These are phyloP conservation scores for Thalassoma bifasciatum DNA, from an alignment of 2,113 vertebrate species.

Conservation along the genomic window DNA sequence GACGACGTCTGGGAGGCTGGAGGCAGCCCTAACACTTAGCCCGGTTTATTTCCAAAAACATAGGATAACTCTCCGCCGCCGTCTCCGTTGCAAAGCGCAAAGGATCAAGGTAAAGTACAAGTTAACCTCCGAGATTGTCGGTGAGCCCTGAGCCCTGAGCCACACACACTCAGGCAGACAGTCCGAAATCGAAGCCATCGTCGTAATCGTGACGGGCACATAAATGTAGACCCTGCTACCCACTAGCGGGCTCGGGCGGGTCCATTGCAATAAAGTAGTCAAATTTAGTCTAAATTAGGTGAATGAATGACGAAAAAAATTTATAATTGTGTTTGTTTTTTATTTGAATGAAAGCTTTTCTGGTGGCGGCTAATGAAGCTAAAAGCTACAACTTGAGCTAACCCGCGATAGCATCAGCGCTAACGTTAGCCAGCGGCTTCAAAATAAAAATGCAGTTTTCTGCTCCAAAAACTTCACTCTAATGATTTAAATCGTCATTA, in stretches of 20 bases:
- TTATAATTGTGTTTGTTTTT: constrained; percentile 29
- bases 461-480: neutral
- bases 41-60: constrained; percentile 60
- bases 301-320: no score
- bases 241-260: no score
- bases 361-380: constrained; percentile 46
- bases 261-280: no score
- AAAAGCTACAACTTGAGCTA: constrained; percentile 66
- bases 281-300: no score
- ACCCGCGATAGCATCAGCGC: constrained; percentile 67
- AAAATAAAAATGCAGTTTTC: constrained; percentile 26
- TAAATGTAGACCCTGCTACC: no score
- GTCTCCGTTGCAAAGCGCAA: constrained; percentile 75
- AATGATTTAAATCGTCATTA: neutral
- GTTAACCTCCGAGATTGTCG: no score
- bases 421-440: constrained; percentile 43
- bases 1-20: no score
- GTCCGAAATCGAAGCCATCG: no score
- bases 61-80: constrained; percentile 65
- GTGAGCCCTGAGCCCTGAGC: no score
- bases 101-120: constrained; percentile 83
- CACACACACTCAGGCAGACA: no score
- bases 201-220: no score
- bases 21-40: constrained; percentile 68
- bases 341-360: constrained; percentile 27